These are phyloP conservation scores for Lasioglossum malachurum DNA, from an alignment of 2,888 invertebrate species.

Conservation along the genomic window DNA sequence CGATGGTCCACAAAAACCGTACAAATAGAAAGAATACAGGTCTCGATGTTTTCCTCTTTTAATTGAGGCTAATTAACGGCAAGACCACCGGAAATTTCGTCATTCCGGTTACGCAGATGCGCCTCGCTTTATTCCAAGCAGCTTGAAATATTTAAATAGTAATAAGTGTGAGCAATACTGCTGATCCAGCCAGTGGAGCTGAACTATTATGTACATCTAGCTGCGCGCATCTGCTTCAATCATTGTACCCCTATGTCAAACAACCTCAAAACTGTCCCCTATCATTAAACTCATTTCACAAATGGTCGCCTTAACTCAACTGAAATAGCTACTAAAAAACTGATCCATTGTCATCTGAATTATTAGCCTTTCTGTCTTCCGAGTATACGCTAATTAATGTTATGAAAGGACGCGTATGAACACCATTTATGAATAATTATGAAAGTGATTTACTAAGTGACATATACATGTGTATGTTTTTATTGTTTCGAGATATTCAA, in stretches of 20 bases:
- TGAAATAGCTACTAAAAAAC: neutral
- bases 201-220: neutral
- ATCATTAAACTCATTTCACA: neutral
- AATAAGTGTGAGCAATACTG: neutral
- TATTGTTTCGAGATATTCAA: too few species aligned
- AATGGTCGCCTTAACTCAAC: neutral
- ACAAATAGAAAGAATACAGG: constrained; percentile 6
- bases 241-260: neutral
- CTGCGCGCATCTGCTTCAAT: neutral
- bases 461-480: too few species aligned
- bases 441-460: too few species aligned
- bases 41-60: neutral
- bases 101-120: too few species aligned
- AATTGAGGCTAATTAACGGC: neutral
- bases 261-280: neutral
- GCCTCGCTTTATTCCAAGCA: neutral
- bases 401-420: too few species aligned
- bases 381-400: too few species aligned
- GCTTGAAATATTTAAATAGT: neutral
- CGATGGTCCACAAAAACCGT: neutral
- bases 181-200: neutral
- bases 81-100: neutral
- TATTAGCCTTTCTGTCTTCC: neutral
- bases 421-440: too few species aligned
- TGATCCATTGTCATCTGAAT: neutral